Conservation (phyloP, 1,140 invertebrate species). For the Oreohelix idahoensis region DNA sequence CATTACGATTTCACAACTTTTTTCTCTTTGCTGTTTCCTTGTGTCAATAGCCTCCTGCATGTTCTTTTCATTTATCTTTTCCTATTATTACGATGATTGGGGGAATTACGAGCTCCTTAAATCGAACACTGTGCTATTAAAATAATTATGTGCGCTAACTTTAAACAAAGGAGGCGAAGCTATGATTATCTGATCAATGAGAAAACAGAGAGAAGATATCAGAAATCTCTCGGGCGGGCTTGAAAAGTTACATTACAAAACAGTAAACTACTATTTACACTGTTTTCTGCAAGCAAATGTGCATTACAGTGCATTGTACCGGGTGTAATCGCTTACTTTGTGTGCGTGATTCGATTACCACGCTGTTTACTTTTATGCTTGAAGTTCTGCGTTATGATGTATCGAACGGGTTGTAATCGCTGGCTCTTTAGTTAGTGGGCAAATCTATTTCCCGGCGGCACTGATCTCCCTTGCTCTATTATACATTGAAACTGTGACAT, state of each 20-base stretch:
- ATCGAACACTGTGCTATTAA: constrained; percentile 1
- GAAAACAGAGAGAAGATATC: background rate
- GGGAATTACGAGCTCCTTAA: background rate
- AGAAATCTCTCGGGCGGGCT: background rate
- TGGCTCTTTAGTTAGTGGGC: background rate
- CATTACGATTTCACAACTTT: background rate
- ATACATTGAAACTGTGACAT: background rate
- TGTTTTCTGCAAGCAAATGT: background rate
- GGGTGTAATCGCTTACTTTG: background rate
- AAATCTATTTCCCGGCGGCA: background rate
- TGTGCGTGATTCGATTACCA: background rate
- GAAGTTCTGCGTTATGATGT: background rate
- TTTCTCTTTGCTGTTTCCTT: background rate
- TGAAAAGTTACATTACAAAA: background rate
- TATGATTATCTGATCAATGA: background rate
- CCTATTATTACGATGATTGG: background rate
- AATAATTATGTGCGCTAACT: constrained; percentile 1
- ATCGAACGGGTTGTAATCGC: background rate
- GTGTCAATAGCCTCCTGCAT: background rate
- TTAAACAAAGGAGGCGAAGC: background rate
- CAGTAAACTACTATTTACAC: background rate
- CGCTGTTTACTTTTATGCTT: background rate
- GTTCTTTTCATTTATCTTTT: background rate
- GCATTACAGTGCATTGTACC: background rate
- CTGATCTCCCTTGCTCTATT: background rate